A percentile compares a stretch with the other conserved stretches of the same genome.
These are phyloP conservation scores for Girardinus metallicus DNA, from an alignment of 2,797 vertebrate species.

Conservation along the genomic window DNA sequence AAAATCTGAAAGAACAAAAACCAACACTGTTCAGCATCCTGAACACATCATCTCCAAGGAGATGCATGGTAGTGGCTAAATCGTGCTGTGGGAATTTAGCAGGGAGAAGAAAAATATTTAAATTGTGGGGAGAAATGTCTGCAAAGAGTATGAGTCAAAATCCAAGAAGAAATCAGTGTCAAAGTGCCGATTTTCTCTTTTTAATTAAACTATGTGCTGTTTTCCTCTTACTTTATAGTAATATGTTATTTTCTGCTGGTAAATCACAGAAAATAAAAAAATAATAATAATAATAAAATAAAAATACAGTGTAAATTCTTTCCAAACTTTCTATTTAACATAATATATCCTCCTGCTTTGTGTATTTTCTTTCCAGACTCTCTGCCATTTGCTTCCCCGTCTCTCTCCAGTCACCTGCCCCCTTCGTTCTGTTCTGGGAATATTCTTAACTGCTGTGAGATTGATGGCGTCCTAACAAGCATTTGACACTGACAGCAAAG, in stretches of 20 bases:
- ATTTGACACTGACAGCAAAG: conserved; percentile 85
- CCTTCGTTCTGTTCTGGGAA: conserved; percentile 78
- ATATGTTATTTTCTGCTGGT: background rate
- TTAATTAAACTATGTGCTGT: background rate
- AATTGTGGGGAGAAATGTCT: background rate
- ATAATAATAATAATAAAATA: background rate
- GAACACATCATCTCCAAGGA: background rate
- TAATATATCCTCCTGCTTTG: conserved; percentile 11
- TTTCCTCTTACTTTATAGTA: background rate
- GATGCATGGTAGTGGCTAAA: background rate
- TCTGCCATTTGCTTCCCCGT: conserved; percentile 26
- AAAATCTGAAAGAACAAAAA: background rate
- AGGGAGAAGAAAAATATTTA: background rate
- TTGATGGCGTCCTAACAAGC: conserved; percentile 85
- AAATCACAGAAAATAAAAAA: background rate
- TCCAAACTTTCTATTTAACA: background rate
- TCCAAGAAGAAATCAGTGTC: background rate
- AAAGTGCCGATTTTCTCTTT: background rate
- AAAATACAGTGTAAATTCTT: background rate
- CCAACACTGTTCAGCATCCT: background rate
- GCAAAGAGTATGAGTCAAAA: background rate
- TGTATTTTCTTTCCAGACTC: conserved; percentile 26
- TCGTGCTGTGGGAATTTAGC: background rate
- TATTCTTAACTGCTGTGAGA: conserved; percentile 82
- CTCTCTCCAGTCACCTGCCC: conserved; percentile 75